These are phyloP conservation scores for Plagodis pulveraria DNA, from an alignment of 2,888 invertebrate genomes.

Conservation along the genomic window DNA sequence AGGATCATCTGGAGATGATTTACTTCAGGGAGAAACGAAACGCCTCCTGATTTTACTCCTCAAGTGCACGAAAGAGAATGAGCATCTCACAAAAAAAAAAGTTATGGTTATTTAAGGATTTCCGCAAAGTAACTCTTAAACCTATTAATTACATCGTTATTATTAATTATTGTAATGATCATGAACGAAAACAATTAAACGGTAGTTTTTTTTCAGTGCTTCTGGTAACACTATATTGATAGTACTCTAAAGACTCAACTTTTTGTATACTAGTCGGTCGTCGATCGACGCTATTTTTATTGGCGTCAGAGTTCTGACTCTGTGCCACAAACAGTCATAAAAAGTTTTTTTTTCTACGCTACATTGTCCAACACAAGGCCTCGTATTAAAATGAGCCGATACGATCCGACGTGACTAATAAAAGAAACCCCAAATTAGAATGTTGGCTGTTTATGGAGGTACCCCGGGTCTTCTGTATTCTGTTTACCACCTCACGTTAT, in stretches of 20 bases:
- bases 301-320: conserved; percentile 57
- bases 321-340: conserved; percentile 60
- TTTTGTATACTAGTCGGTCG: conserved; percentile 9
- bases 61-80: too few relatives aligned
- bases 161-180: too few relatives aligned
- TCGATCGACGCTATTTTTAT: conserved; percentile 59
- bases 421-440: conserved; percentile 56
- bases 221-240: conserved; percentile 44
- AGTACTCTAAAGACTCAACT: conserved; percentile 36
- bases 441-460: conserved; percentile 28
- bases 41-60: too few relatives aligned
- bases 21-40: too few relatives aligned
- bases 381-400: conserved; percentile 60
- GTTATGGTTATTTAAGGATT: too few relatives aligned
- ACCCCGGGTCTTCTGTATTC: conserved; percentile 8
- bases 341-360: conserved; percentile 58
- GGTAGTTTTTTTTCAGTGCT: background rate
- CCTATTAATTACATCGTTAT: too few relatives aligned
- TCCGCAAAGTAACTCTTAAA: too few relatives aligned
- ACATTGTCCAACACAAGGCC: conserved; percentile 65
- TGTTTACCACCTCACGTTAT: conserved; percentile 24
- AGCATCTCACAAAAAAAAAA: too few relatives aligned
- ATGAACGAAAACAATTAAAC: too few relatives aligned
- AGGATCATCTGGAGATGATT: too few relatives aligned
- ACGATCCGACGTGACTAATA: conserved; percentile 46